Conservation (phyloP, 2,113 vertebrate genomes). For the Apodemus speciosus region DNA sequence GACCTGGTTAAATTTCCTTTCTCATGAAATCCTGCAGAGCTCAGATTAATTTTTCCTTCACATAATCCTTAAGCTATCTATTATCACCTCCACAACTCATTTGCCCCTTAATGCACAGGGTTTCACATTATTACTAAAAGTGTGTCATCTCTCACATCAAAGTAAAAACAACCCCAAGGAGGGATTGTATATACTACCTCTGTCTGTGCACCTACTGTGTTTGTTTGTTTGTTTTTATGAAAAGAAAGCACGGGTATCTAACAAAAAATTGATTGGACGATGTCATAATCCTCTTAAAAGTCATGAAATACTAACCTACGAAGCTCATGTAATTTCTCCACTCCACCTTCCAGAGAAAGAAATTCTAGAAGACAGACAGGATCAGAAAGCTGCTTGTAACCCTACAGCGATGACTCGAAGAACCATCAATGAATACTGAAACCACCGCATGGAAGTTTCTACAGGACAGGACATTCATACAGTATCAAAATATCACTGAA, state of each 20-base stretch:
- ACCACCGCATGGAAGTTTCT: constrained; percentile 64
- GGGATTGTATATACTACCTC: background rate
- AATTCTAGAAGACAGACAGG: constrained; percentile 57
- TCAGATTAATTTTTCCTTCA: background rate
- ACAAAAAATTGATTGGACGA: constrained; percentile 9
- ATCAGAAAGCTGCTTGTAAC: constrained; percentile 61
- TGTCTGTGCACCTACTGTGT: background rate
- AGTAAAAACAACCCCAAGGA: constrained; percentile 46
- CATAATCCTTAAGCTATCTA: background rate
- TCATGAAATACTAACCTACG: constrained; percentile 46
- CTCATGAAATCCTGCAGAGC: constrained; percentile 26
- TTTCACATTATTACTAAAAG: constrained; percentile 33
- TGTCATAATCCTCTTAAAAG: constrained; percentile 39
- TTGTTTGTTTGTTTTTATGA: constrained; percentile 45
- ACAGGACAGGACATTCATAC: constrained; percentile 66
- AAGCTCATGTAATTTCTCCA: constrained; percentile 28
- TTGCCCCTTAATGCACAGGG: constrained; percentile 18
- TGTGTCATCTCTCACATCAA: background rate
- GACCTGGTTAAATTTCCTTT: constrained; percentile 7
- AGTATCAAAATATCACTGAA: constrained; percentile 77
- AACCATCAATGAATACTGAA: constrained; percentile 70
- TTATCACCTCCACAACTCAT: constrained; percentile 26
- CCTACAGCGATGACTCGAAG: constrained; percentile 64
- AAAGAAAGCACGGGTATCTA: constrained; percentile 23
- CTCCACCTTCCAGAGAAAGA: constrained; percentile 59